These are phyloP conservation scores for Characodon lateralis DNA, from an alignment of 2,797 vertebrate genomes.

Conservation along the genomic window DNA sequence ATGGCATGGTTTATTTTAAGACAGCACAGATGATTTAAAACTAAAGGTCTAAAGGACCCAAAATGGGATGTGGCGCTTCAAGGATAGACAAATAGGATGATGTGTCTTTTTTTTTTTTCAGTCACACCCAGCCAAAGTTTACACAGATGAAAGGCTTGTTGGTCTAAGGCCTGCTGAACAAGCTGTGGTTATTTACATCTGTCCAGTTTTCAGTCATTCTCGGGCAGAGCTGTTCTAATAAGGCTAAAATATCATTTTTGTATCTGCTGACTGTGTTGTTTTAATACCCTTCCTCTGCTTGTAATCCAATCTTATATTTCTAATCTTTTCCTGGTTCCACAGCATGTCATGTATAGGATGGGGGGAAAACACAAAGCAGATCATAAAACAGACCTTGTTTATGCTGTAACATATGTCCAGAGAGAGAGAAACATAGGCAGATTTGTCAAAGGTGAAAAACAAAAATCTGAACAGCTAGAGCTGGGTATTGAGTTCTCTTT, in stretches of 20 bases:
- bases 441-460: constrained; percentile 73
- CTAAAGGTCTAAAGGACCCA: constrained; percentile 8
- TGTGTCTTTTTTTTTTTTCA: constrained; percentile 40
- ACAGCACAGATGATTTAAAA: constrained; percentile 16
- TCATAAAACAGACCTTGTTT: constrained; percentile 69
- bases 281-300: constrained; percentile 60
- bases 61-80: constrained; percentile 25
- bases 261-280: constrained; percentile 26
- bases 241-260: constrained; percentile 63
- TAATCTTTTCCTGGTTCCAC: constrained; percentile 79
- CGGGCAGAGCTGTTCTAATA: constrained; percentile 57
- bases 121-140: constrained; percentile 57
- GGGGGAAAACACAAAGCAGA: constrained; percentile 75
- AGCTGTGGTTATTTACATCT: constrained; percentile 40
- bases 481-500: constrained; percentile 39
- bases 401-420: constrained; percentile 74
- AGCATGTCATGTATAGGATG: constrained; percentile 77
- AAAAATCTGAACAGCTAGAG: constrained; percentile 60
- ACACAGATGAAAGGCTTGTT: constrained; percentile 40
- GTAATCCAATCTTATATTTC: constrained; percentile 83
- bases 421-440: constrained; percentile 75
- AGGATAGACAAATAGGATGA: constrained; percentile 41
- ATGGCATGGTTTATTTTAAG: constrained; percentile 7
- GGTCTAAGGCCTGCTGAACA: constrained; percentile 44
- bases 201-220: constrained; percentile 45